A percentile compares a stretch with the other conserved stretches of the same genome.
Evolutionary conservation across 2,113 vertebrate species (phyloP).

Genomic region (Sprattus sprattus): DNA sequence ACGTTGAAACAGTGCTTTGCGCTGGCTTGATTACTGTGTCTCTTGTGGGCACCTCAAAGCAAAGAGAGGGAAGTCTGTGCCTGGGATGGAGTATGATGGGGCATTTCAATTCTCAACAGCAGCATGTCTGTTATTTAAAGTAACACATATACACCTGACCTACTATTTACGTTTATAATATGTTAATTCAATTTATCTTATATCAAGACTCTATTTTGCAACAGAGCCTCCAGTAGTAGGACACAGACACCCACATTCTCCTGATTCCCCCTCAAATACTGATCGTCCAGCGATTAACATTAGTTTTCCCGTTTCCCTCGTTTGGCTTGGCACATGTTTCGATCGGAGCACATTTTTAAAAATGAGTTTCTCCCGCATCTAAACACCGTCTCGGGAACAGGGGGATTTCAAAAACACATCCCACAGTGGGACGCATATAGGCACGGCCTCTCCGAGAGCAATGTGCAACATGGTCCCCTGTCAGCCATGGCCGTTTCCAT

Average conservation of each 20-base stretch:
- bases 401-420: not conserved
- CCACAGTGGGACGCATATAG: not conserved
- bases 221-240: no score
- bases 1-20: constrained; percentile 42
- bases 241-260: not conserved
- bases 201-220: not conserved
- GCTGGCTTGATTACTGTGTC: constrained; percentile 54
- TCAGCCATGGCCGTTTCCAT: constrained; percentile 39
- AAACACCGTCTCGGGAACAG: not conserved
- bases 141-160: not conserved
- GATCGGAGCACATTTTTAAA: not conserved
- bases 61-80: constrained; percentile 35
- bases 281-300: not conserved
- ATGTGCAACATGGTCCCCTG: constrained; percentile 14
- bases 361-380: not conserved
- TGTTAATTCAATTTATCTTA: not conserved
- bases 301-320: not conserved
- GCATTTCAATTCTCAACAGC: not conserved
- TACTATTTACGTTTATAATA: not conserved
- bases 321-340: not conserved
- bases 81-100: not conserved
- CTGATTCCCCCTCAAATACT: not conserved
- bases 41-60: constrained; percentile 44
- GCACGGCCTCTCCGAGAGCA: constrained; percentile 16
- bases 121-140: constrained; percentile 2